Percentiles rank a stretch among this genome's conserved stretches.
phyloP scores from a whole-genome alignment of 2,113 vertebrate genomes.

The Rattus rattus region DNA sequence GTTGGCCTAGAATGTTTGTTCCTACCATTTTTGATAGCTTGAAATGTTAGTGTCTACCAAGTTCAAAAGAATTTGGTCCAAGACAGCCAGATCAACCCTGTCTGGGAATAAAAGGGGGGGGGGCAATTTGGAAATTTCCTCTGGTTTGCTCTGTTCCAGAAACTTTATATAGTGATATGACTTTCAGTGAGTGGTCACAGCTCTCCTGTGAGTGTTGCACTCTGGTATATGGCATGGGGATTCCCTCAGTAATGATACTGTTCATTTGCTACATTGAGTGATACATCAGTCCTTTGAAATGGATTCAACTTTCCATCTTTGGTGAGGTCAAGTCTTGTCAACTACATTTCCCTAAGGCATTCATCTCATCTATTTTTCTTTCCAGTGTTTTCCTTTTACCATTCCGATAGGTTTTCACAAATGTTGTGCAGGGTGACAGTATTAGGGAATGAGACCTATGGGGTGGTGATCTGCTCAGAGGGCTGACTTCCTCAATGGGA shows the following conservation, averaged over 20 bases:
- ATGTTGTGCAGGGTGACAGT: no score
- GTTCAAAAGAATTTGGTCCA: background rate
- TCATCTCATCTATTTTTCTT: background rate
- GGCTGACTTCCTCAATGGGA: background rate
- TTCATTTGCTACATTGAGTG: background rate
- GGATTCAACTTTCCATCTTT: background rate
- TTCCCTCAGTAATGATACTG: background rate
- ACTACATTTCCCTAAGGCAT: background rate
- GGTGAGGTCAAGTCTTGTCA: background rate
- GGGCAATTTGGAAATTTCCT: background rate
- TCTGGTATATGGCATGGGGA: background rate
- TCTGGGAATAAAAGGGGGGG: background rate
- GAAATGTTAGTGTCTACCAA: background rate
- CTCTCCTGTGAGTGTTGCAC: background rate
- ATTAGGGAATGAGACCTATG: background rate
- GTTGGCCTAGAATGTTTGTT: background rate
- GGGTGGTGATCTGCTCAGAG: background rate
- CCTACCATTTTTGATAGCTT: background rate
- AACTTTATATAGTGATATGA: background rate
- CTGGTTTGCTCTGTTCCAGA: background rate
- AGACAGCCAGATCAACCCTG: background rate
- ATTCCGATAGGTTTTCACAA: background rate
- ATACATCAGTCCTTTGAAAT: background rate
- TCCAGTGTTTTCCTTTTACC: background rate
- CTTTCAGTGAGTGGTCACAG: background rate